These are phyloP conservation scores for Temnothorax ravouxi DNA, from an alignment of 2,888 invertebrate genomes.

Conservation along the genomic window DNA sequence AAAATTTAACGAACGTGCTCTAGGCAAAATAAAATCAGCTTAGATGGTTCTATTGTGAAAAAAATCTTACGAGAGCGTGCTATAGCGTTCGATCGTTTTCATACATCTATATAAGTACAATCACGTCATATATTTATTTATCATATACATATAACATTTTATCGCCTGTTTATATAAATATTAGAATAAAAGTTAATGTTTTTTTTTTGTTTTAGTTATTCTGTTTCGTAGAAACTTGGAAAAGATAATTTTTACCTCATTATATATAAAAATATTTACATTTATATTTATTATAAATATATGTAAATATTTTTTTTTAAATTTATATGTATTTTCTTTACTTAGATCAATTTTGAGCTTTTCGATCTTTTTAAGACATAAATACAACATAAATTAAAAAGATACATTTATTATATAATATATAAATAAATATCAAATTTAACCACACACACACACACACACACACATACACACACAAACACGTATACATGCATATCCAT, in stretches of 20 bases:
- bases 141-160: background rate
- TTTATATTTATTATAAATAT: too few relatives aligned
- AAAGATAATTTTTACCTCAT: background rate
- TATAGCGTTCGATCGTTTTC: background rate
- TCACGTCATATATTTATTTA: background rate
- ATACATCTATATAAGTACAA: background rate
- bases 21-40: slow-evolving; percentile 25
- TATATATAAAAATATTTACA: too few relatives aligned
- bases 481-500: background rate
- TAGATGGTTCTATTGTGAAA: background rate
- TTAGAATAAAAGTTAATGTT: background rate
- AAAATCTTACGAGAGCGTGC: background rate
- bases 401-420: too few relatives aligned
- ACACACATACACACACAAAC: too few relatives aligned
- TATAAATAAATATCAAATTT: background rate
- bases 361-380: too few relatives aligned
- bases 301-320: too few relatives aligned
- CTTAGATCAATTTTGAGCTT: too few relatives aligned
- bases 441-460: too few relatives aligned
- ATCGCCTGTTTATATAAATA: background rate
- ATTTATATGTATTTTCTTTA: too few relatives aligned
- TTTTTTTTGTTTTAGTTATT: background rate
- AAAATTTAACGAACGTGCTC: slow-evolving; percentile 34
- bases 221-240: background rate
- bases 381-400: too few relatives aligned